Percentiles rank a stretch among this genome's conserved stretches.
These are phyloP conservation scores for Anastrepha obliqua DNA, from an alignment of 1,140 invertebrate species.

Conservation along the genomic window DNA sequence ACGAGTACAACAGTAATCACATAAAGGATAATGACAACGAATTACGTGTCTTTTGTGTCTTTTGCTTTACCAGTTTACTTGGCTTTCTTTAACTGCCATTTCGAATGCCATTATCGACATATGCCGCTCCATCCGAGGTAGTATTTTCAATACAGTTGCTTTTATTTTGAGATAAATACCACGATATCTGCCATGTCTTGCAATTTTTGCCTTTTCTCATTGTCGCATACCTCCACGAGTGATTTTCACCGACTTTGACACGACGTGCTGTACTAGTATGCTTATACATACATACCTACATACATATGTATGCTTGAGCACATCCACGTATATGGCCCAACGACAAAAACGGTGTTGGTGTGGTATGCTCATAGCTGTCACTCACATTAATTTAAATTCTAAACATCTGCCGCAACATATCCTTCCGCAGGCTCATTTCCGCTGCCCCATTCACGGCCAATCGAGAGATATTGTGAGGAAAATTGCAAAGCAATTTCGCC, in stretches of 20 bases:
- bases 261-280: background rate
- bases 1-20: conserved; percentile 15
- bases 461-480: background rate
- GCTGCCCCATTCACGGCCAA: background rate
- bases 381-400: conserved; percentile 33
- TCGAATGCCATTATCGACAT: background rate
- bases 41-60: conserved; percentile 46
- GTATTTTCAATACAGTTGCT: conserved; percentile 2
- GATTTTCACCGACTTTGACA: background rate
- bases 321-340: background rate
- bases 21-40: conserved; percentile 42
- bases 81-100: background rate
- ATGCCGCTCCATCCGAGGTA: background rate
- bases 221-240: background rate
- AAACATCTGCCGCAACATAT: conserved; percentile 31
- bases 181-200: background rate
- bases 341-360: background rate
- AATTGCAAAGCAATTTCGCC: conserved; percentile 12
- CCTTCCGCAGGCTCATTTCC: background rate
- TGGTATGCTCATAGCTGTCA: conserved; percentile 6
- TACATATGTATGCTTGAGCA: background rate
- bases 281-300: background rate
- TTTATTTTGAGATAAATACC: background rate
- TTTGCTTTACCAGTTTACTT: background rate
- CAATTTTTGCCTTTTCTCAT: background rate